These are phyloP conservation scores for Zenarchopterus dispar DNA, from an alignment of 2,797 vertebrate species.

Conservation along the genomic window DNA sequence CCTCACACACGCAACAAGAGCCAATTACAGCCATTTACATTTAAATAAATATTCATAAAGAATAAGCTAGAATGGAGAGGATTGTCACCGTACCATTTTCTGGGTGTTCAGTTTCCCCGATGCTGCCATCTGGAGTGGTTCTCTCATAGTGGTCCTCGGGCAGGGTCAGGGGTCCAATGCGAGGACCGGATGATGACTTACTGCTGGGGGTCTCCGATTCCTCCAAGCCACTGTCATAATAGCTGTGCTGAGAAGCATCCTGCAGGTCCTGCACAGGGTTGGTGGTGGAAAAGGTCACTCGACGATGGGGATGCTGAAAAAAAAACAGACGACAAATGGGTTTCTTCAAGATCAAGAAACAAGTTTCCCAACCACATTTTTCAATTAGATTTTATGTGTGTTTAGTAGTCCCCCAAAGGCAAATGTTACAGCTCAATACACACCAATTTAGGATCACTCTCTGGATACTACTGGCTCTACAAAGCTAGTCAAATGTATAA, in stretches of 20 bases:
- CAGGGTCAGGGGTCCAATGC: slow-evolving; percentile 94
- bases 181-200: slow-evolving; percentile 97
- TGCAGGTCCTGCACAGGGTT: slow-evolving; percentile 97
- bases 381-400: not conserved
- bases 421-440: slow-evolving; percentile 7
- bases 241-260: slow-evolving; percentile 97
- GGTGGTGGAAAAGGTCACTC: slow-evolving; percentile 98
- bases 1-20: slow-evolving; percentile 2
- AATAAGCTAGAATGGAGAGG: slow-evolving; percentile 14
- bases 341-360: slow-evolving; percentile 14
- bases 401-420: slow-evolving; percentile 1
- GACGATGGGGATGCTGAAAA: slow-evolving; percentile 94
- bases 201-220: slow-evolving; percentile 99
- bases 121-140: slow-evolving; percentile 98
- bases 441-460: slow-evolving; percentile 11
- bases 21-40: slow-evolving; percentile 53
- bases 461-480: slow-evolving; percentile 21
- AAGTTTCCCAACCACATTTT: not conserved
- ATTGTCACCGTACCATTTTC: slow-evolving; percentile 89
- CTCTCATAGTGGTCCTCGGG: slow-evolving; percentile 98
- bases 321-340: slow-evolving; percentile 35
- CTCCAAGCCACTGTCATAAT: slow-evolving; percentile 98
- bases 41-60: slow-evolving; percentile 36
- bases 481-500: slow-evolving; percentile 70
- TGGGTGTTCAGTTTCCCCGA: slow-evolving; percentile 98